phyloP scores from a whole-genome alignment of 2,888 invertebrate genomes.

The Ormyrus thymus region DNA sequence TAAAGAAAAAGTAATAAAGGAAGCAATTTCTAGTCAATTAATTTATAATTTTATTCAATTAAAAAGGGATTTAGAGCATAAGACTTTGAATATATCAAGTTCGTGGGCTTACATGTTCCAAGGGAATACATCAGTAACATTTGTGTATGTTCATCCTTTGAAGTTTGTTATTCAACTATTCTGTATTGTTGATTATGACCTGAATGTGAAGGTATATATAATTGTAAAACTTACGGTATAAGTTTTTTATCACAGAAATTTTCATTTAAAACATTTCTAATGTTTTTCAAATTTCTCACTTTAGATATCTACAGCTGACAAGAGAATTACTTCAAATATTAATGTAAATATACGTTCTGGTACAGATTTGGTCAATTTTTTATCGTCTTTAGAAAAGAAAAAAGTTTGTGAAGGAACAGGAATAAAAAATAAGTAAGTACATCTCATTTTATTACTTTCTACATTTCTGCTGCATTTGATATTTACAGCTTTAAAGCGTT shows the following conservation, averaged over 20 bases:
- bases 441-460: neutral
- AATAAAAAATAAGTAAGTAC: constrained; percentile 25
- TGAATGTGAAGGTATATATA: constrained; percentile 32
- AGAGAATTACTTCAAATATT: neutral
- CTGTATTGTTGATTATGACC: constrained; percentile 20
- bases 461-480: neutral
- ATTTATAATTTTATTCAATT: constrained; percentile 11
- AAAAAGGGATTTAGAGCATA: constrained; percentile 15
- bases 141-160: constrained; percentile 34
- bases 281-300: neutral
- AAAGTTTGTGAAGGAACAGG: constrained; percentile 36
- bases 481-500: neutral
- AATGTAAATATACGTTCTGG: constrained; percentile 13
- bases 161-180: constrained; percentile 28
- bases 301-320: constrained; percentile 30
- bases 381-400: constrained; percentile 21
- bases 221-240: neutral
- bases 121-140: constrained; percentile 18
- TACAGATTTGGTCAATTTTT: constrained; percentile 10
- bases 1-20: neutral
- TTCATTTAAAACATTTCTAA: too few species aligned
- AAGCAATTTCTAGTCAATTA: neutral
- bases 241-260: too few species aligned
- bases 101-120: constrained; percentile 29
- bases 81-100: constrained; percentile 27